These are phyloP conservation scores for Drosophila fungiperda DNA, from an alignment of 2,888 invertebrate genomes.

Conservation along the genomic window DNA sequence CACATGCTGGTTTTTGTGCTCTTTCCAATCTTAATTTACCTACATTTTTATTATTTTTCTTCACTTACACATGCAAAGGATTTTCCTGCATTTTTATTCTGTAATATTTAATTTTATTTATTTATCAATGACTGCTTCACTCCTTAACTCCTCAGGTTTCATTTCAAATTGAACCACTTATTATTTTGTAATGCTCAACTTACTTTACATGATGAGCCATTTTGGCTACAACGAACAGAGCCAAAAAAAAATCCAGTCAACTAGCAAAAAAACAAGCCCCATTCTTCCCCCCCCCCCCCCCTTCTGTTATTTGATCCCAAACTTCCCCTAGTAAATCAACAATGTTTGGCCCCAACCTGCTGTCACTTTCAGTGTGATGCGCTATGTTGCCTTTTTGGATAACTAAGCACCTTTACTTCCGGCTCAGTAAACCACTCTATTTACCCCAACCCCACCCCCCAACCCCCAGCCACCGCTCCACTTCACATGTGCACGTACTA, in stretches of 20 bases:
- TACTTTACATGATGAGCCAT: slow-evolving; percentile 12
- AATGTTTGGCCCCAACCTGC: slow-evolving; percentile 33
- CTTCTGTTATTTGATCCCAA: not conserved
- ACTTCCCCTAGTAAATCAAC: not conserved
- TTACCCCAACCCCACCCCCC: too few species aligned
- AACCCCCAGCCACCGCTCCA: too few species aligned
- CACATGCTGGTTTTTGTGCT: not conserved
- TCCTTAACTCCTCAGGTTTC: not conserved
- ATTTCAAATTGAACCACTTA: not conserved
- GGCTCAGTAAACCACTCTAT: slow-evolving; percentile 37
- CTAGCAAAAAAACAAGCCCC: too few species aligned
- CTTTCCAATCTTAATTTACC: not conserved
- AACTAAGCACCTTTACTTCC: slow-evolving; percentile 58
- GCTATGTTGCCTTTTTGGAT: slow-evolving; percentile 67
- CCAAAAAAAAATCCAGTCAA: slow-evolving; percentile 11
- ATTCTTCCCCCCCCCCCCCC: not conserved
- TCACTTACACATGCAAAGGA: not conserved
- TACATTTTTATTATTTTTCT: not conserved
- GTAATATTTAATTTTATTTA: too few species aligned
- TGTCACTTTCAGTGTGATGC: slow-evolving; percentile 66
- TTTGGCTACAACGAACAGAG: slow-evolving; percentile 13
- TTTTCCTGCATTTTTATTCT: not conserved
- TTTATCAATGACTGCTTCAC: too few species aligned
- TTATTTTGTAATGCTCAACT: not conserved
- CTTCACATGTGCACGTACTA: not conserved